Evolutionary conservation across 2,113 vertebrate species (phyloP).

Genomic region (Sander vitreus): DNA sequence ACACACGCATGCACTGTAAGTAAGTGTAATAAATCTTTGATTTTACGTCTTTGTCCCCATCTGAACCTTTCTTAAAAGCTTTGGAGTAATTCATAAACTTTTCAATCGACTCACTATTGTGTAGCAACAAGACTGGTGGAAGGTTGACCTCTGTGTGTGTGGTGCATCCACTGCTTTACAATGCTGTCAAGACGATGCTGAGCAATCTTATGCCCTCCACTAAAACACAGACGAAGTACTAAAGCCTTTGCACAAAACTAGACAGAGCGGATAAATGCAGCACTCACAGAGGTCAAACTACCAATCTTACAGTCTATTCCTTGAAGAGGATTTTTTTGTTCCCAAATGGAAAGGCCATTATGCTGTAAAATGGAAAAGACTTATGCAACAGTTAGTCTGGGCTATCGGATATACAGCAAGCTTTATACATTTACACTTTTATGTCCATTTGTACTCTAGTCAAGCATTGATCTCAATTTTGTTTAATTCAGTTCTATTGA

Average conservation of each 20-base stretch:
- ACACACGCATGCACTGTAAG: neutral
- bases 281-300: slow-evolving; percentile 43
- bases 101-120: slow-evolving; percentile 16
- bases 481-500: slow-evolving; percentile 31
- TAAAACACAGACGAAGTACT: slow-evolving; percentile 23
- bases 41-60: neutral
- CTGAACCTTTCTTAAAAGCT: slow-evolving; percentile 16
- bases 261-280: slow-evolving; percentile 46
- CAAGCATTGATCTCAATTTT: slow-evolving; percentile 36
- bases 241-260: slow-evolving; percentile 1
- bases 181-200: slow-evolving; percentile 30
- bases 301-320: slow-evolving; percentile 23
- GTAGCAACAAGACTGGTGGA: neutral
- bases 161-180: slow-evolving; percentile 24
- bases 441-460: slow-evolving; percentile 26
- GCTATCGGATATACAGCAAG: slow-evolving; percentile 8
- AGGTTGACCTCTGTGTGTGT: slow-evolving; percentile 32
- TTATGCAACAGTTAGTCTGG: slow-evolving; percentile 27
- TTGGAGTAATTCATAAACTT: slow-evolving; percentile 14
- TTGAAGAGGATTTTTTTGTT: slow-evolving; percentile 3
- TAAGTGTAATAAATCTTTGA: neutral
- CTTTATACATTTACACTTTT: slow-evolving; percentile 6
- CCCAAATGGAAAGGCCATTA: slow-evolving; percentile 41
- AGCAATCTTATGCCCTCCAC: slow-evolving; percentile 26
- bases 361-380: slow-evolving; percentile 29